Evolutionary conservation across 2,797 vertebrate species (phyloP).

Genomic region (Monodelphis domestica): DNA sequence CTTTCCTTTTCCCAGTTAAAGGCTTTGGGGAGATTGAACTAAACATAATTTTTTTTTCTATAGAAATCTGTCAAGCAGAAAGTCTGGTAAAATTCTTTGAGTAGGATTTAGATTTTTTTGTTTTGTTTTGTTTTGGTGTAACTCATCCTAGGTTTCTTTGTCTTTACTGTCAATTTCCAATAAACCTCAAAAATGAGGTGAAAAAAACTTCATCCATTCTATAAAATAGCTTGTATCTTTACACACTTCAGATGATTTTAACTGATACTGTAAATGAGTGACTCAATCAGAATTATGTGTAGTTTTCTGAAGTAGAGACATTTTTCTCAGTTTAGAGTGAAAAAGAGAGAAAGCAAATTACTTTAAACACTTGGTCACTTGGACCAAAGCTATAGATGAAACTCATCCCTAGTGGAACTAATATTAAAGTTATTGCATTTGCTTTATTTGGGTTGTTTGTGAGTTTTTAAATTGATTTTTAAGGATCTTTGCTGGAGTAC

Average conservation of each 20-base stretch:
- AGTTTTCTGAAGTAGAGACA: background rate
- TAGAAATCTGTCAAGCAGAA: background rate
- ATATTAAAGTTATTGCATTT: background rate
- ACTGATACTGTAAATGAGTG: background rate
- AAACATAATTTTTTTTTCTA: conserved; percentile 12
- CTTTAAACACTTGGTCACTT: background rate
- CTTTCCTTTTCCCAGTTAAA: background rate
- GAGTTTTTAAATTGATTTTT: background rate
- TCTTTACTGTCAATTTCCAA: background rate
- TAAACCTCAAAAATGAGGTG: background rate
- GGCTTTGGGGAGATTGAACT: background rate
- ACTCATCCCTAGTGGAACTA: background rate
- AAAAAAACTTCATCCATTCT: conserved; percentile 1
- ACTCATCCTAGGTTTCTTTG: background rate
- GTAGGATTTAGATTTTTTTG: background rate
- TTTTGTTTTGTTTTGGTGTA: conserved; percentile 5
- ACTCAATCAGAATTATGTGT: background rate
- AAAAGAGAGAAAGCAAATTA: background rate
- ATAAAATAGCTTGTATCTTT: background rate
- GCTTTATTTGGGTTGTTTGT: no score
- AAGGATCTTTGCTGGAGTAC: background rate
- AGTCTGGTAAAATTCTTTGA: background rate
- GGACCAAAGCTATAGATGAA: background rate
- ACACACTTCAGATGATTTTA: background rate
- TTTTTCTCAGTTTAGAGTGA: background rate